Evolutionary conservation across 2,888 invertebrate genomes (phyloP), one percentile per base, ranked within the genome.

Genomic region (Lithophane ornitopus): DNA sequence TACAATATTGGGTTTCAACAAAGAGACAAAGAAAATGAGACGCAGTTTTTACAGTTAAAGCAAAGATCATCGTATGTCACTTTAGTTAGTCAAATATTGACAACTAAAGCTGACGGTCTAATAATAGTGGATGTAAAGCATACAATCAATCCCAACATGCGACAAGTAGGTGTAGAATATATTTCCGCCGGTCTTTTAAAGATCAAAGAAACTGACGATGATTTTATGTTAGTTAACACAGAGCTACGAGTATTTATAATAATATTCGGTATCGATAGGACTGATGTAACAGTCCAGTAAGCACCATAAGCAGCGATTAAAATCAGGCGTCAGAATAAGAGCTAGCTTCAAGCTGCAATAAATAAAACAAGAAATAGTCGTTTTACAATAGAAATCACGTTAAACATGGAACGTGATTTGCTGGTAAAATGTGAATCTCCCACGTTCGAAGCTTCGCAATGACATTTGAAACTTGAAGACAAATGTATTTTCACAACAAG

Each of bases 381-480:
- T 88, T 82, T 71, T 76, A 76, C 70, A 82, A 80, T 76, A 77
- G 73, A 81, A 80, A 78, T 88, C 82, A 74, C 70, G 66, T 67
- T 82, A 77, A 89, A 86, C 82, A 82, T 85, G 81, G 86, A 89
- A 90, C 87, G 91, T 89, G 90, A 89, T 91, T 90, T 89, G 89
- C 83, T 80, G 84, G 89, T 89, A 93, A 94, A 94, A 94, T 92
- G 93, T 92, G 93, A 93, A 92, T 92, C 92, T 94, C 93, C 92
- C 93, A 94, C 93, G 93, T 92, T 86, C 89, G 87, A 81, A 89
- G 90, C 92, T 92, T 90, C 88, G 88, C 90, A 91, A 91, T 94
- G 95, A 94, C 95, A 95, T 96, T 95, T 95, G 91, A 92, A 93
- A 94, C 90, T 89, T 88, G 85, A 87, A 91, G 89, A 90, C 91